Conservation (phyloP, 2,797 vertebrate genomes). For the Phrynocephalus guinanensis region DNA sequence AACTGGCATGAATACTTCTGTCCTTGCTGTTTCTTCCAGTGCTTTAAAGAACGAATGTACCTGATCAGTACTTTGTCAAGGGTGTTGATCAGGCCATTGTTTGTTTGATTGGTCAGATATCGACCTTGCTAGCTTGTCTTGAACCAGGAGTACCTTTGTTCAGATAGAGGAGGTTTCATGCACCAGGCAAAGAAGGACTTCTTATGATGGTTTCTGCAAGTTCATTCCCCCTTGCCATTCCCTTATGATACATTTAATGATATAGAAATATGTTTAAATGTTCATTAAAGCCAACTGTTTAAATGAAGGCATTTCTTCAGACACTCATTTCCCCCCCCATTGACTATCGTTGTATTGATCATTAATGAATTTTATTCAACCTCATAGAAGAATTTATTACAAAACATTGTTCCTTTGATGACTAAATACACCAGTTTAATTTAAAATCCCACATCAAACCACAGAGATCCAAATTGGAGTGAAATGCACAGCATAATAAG, state of each 20-base stretch:
- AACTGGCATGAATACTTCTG: background rate
- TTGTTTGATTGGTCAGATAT: background rate
- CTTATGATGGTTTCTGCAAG: background rate
- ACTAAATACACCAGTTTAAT: constrained; percentile 18
- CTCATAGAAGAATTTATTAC: constrained; percentile 20
- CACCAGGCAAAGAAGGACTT: background rate
- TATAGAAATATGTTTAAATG: background rate
- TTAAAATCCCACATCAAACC: constrained; percentile 29
- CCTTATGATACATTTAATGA: background rate
- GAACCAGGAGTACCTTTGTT: too few relatives aligned
- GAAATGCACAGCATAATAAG: background rate
- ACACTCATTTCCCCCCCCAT: background rate
- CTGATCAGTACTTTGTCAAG: background rate
- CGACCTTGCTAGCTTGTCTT: background rate
- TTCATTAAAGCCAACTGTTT: background rate
- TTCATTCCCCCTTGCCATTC: background rate
- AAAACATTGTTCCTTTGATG: constrained; percentile 6
- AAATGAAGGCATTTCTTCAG: background rate
- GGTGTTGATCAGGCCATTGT: too few relatives aligned
- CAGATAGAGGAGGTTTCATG: too few relatives aligned
- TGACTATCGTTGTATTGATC: background rate
- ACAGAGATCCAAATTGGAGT: constrained; percentile 14
- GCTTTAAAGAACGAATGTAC: background rate
- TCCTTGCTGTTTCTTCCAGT: background rate
- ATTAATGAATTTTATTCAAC: background rate